A percentile compares a stretch with the other conserved stretches of the same genome.
These are phyloP conservation scores for Amblyopsis rosae DNA, from an alignment of 2,113 vertebrate species.

Conservation along the genomic window DNA sequence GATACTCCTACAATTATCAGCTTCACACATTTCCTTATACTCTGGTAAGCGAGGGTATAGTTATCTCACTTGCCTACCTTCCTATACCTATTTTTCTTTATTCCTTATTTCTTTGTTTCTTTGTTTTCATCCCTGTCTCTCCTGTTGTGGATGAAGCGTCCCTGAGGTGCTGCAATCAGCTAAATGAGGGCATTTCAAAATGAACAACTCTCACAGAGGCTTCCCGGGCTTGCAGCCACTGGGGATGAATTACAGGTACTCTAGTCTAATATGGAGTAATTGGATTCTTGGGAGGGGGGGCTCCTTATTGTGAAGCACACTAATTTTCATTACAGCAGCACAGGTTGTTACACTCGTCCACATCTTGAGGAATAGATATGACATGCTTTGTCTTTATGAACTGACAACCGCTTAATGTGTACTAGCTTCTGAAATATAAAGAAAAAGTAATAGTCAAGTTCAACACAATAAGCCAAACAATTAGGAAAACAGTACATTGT, in stretches of 20 bases:
- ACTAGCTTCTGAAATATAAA: too few relatives aligned
- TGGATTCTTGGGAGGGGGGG: constrained; percentile 14
- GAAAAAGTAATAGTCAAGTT: too few relatives aligned
- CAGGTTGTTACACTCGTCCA: constrained; percentile 3
- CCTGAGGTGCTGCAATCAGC: constrained; percentile 9
- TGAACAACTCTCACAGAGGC: constrained; percentile 7
- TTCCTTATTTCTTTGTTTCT: not conserved
- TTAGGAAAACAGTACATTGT: too few relatives aligned
- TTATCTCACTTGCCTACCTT: not conserved
- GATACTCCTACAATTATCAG: too few relatives aligned
- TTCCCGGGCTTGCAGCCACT: constrained; percentile 3
- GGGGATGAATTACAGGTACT: constrained; percentile 22
- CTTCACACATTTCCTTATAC: too few relatives aligned
- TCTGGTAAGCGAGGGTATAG: too few relatives aligned
- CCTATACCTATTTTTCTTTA: not conserved
- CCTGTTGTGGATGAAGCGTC: not conserved
- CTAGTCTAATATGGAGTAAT: constrained; percentile 23
- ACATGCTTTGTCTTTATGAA: not conserved
- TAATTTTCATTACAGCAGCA: constrained; percentile 13
- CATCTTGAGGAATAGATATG: constrained; percentile 6
- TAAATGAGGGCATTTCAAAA: constrained; percentile 24
- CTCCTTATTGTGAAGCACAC: constrained; percentile 4
- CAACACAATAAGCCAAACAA: too few relatives aligned
- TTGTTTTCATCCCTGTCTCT: not conserved
- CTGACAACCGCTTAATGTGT: not conserved